Base-by-base conservation (phyloP, 2,113 vertebrate genomes). In the Chiloscyllium plagiosum region DNA sequence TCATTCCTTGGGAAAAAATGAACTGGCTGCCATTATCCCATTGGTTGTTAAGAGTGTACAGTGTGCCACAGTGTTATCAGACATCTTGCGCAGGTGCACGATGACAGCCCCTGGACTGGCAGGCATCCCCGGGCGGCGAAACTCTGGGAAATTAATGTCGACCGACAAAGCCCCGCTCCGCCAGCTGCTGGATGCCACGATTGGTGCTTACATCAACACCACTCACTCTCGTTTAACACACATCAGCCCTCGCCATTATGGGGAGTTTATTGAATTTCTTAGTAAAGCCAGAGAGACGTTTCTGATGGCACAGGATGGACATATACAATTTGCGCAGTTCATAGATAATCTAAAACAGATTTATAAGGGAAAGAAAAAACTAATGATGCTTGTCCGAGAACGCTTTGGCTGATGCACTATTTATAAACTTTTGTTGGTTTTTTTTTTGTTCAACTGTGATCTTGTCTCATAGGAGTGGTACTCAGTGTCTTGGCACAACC, bases 341-440 rank as follows among this genome's bases (percentile, higher is more conserved):
- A 99, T 99, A 97, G 99, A 99, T 98, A 99, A 99, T 98, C 98
- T 99, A 96, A 99, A 99, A 97, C 99, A 99, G 97, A 99, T 99
- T 97, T 99, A 99, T 97, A 99, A 99, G 98, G 99, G 99, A 98
- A 99, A 99, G 98, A 99, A 99, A 98, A 99, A 99, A 97, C 98
- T 99, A 96, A 99, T 99, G 99, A 98, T 99, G 98, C 97, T 99
- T 97, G 99, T 99, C 96, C 97, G 99, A 95, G 99, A 99, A 96
- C 98, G 99, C 96, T 99, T 99, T 95, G 99, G 99, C 97, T 99
- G 98, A 99, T 97, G 96, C 86, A 95, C 94, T 95, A 95, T 76
- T 95, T 95, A 72, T 72, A 93, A 93, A 93, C 89, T 66, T 68
- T 42, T 66, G 22, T 66, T 20, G 89, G 65, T 92, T 93, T n/a